Percentiles rank a stretch among this genome's conserved stretches.
phyloP scores from a whole-genome alignment of 2,797 vertebrate genomes.

The Peromyscus melanophrys region DNA sequence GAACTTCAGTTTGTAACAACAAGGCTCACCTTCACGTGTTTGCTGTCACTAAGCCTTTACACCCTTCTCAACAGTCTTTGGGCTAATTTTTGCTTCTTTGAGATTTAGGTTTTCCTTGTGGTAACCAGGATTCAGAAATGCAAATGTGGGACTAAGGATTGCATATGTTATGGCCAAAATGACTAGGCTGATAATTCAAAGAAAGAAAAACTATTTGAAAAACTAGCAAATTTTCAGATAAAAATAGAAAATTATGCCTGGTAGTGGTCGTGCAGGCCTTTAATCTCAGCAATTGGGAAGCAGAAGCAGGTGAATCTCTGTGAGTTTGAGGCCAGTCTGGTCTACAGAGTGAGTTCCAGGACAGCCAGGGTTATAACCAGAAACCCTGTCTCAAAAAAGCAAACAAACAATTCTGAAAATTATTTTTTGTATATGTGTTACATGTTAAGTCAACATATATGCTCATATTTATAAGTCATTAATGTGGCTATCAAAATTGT shows the following conservation, averaged over 20 bases:
- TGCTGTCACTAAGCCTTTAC: not conserved
- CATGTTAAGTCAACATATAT: not conserved
- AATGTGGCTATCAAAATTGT: not conserved
- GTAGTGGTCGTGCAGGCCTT: not conserved
- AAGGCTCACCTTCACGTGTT: not conserved
- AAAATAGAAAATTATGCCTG: not conserved
- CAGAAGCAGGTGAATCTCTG: not conserved
- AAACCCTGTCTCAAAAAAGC: not conserved
- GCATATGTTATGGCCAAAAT: not conserved
- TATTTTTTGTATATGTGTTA: not conserved
- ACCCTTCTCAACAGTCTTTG: not conserved
- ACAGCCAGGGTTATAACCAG: not conserved
- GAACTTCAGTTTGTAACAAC: not conserved
- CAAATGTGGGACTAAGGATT: not conserved
- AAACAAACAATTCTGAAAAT: not conserved
- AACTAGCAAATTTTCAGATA: not conserved
- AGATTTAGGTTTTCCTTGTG: not conserved
- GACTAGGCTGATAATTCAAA: not conserved
- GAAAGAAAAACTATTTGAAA: not conserved
- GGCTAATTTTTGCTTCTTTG: not conserved
- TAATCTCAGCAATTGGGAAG: not conserved
- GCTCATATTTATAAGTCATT: not conserved
- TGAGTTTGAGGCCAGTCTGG: not conserved
- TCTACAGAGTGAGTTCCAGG: not conserved
- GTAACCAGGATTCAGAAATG: not conserved